Base-by-base conservation (phyloP, 2,888 invertebrate species). In the Limnephilus auricula region DNA sequence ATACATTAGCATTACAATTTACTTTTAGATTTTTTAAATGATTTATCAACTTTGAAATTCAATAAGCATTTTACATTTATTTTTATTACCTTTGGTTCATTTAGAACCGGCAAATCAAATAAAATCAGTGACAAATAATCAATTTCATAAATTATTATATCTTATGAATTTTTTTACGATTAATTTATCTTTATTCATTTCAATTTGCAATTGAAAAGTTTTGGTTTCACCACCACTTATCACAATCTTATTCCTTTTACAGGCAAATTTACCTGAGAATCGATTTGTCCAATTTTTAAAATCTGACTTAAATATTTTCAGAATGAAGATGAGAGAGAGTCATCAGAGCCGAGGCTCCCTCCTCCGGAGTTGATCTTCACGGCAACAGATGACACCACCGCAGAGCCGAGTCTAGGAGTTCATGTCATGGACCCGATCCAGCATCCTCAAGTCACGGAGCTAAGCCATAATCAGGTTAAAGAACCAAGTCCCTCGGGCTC, bases 311-410 rank as follows among this genome's bases (percentile, higher is more conserved):
- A 25, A 85, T 30, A 32, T 82, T 93, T 93, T 84, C 91, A 93
- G 93, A 93, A 92, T 93, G 93, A 93, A 90, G 92, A 93, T 65
- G 92, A 92, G 25, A 65, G 65, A 65, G 92, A 92, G 40, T 79
- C 79, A n/a, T 79, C 83, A 40, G 90, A 92, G 82, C 30, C 65
- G 45, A 31, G 85, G 32, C 37, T 65, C 65, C 65, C 89, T 40
- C 37, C n/a, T 15, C 82, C 89, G 2, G 82, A 89, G 78, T 50
- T 37, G 83, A 50, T 65, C 25, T 65, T 65, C 13, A 31, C 65
- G 30, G 65, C 80, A 12, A 32, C 80, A 86, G 78, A 37, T 85
- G 80, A 37, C 85, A 40, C 37, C 90, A 9, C 25, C 15, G 86
- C 50, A 18, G 89, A 40, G 4, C 65, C 83, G 45, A 45, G 31